A percentile compares a stretch with the other conserved stretches of the same genome.
These are phyloP conservation scores for Anoura caudifer DNA, from an alignment of 2,113 vertebrate species.

Conservation along the genomic window DNA sequence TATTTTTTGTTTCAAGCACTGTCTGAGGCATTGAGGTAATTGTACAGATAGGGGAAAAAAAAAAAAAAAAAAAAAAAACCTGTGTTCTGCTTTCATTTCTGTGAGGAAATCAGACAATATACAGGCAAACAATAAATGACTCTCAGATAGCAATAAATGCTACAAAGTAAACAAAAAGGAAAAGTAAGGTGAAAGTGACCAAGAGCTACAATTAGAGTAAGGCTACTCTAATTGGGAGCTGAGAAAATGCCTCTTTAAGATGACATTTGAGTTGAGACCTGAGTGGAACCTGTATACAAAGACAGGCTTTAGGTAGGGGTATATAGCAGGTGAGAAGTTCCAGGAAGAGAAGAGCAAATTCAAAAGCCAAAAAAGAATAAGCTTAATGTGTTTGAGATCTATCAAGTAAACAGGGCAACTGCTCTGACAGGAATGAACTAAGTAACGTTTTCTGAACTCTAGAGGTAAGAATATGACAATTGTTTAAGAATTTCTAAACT, in stretches of 20 bases:
- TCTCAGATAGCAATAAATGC: conserved; percentile 8
- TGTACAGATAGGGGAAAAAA: too few species aligned
- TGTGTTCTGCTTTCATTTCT: conserved; percentile 16
- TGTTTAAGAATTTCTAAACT: neutral
- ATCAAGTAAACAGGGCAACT: neutral
- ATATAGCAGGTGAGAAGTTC: neutral
- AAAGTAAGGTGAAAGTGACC: neutral
- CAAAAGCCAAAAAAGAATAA: conserved; percentile 36
- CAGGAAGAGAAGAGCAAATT: conserved; percentile 10
- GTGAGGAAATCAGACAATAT: conserved; percentile 12
- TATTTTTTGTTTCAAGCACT: neutral
- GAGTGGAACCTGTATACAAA: neutral
- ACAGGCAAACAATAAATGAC: conserved; percentile 29
- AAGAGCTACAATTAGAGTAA: too few species aligned
- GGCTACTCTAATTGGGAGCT: neutral
- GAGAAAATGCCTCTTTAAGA: conserved; percentile 33
- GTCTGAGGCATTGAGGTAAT: neutral
- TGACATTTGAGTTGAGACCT: neutral
- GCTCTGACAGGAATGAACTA: neutral
- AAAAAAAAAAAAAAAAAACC: neutral
- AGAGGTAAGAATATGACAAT: conserved; percentile 15
- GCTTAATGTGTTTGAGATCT: neutral
- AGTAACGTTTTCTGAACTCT: conserved; percentile 9
- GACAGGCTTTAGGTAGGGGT: neutral
- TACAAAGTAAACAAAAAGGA: neutral